A percentile compares a stretch with the other conserved stretches of the same genome.
Conservation (phyloP, 2,113 vertebrate genomes). For the Pseudopodoces humilis region DNA sequence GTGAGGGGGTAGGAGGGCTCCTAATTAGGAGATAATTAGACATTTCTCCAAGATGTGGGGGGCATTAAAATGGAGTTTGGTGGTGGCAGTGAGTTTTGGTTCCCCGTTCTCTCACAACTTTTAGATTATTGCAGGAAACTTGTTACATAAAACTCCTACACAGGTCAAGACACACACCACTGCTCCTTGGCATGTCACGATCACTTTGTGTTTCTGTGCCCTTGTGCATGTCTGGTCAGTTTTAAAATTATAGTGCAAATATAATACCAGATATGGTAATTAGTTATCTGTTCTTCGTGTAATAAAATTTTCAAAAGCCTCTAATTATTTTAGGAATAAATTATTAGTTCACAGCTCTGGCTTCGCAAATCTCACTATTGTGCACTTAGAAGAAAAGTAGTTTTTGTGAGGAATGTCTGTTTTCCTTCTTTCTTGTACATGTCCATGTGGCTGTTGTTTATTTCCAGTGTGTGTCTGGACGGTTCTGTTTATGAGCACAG, state of each 20-base stretch:
- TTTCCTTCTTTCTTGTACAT: not conserved
- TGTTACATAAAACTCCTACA: not conserved
- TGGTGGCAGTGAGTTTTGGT: not conserved
- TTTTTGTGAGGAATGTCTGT: not conserved
- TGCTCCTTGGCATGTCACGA: rapidly evolving
- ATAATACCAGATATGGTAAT: not conserved
- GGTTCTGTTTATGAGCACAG: not conserved
- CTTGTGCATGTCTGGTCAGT: not conserved
- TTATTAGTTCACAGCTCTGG: not conserved
- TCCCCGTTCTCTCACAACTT: not conserved
- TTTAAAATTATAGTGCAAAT: not conserved
- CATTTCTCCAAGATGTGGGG: not conserved
- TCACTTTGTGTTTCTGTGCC: not conserved
- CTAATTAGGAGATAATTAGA: not conserved
- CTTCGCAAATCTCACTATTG: not conserved
- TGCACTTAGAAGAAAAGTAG: not conserved
- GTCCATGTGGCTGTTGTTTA: not conserved
- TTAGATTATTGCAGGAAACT: not conserved
- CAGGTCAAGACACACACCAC: not conserved
- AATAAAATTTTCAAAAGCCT: not conserved
- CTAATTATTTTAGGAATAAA: not conserved
- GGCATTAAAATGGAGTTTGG: not conserved
- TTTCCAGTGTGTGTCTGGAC: not conserved
- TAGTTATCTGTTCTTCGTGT: not conserved
- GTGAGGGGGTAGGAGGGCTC: not conserved